Percentiles rank a stretch among this genome's conserved stretches.
These are phyloP conservation scores for Thermophis baileyi DNA, from an alignment of 2,113 vertebrate species.

Conservation along the genomic window DNA sequence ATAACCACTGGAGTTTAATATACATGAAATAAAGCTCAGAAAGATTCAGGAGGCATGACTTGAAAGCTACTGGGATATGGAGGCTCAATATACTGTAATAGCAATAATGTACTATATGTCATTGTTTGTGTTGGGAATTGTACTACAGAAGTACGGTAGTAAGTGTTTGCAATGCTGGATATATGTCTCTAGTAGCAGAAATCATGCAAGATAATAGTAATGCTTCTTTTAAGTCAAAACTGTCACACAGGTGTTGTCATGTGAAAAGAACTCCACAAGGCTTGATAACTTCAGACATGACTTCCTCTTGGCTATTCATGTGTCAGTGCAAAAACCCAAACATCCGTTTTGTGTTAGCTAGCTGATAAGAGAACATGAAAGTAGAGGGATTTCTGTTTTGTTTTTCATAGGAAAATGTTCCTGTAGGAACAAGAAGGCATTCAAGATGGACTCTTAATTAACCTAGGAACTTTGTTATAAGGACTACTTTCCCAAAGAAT, in stretches of 20 bases:
- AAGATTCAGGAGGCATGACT: neutral
- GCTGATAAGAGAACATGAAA: neutral
- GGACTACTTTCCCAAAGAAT: neutral
- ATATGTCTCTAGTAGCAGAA: neutral
- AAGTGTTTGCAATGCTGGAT: neutral
- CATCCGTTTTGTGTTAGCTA: neutral
- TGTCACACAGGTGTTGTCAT: neutral
- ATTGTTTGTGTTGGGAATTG: neutral
- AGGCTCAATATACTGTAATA: neutral
- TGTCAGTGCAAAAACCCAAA: neutral
- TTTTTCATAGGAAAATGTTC: neutral
- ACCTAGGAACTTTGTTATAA: neutral
- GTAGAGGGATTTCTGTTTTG: neutral
- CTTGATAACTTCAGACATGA: neutral
- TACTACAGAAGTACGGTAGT: too few species aligned
- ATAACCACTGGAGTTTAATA: neutral
- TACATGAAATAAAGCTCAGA: neutral
- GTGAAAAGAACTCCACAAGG: neutral
- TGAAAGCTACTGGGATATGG: neutral
- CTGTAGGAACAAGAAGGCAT: neutral
- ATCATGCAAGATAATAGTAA: neutral
- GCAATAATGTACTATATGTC: neutral
- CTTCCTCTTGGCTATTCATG: neutral
- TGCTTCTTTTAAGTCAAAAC: neutral
- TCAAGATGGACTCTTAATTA: neutral